These are phyloP conservation scores for Epizoanthus ramosus DNA, from an alignment of 92 coral and sea anemone species.

Conservation along the genomic window DNA sequence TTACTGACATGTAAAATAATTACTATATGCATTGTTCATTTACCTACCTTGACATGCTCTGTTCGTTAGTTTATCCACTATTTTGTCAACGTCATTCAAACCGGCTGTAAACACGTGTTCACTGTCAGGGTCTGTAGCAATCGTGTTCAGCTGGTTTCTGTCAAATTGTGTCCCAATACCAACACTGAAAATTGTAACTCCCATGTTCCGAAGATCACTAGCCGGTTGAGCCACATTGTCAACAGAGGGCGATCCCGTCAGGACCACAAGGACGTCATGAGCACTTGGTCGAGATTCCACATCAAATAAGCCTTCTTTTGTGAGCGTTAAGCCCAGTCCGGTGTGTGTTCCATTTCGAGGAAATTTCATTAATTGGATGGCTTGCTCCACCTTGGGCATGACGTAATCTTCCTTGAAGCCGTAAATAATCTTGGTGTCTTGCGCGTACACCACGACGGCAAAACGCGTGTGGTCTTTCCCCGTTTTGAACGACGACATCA, in stretches of 20 bases:
- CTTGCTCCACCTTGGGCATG: constrained; percentile 13
- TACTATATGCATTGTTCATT: too few species aligned
- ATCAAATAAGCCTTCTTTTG: constrained; percentile 13
- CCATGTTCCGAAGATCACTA: constrained; percentile 17
- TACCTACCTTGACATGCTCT: constrained; percentile 32
- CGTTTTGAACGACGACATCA: constrained; percentile 16
- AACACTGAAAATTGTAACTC: constrained; percentile 16
- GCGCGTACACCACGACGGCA: constrained; percentile 28
- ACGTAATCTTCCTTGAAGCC: constrained; percentile 25
- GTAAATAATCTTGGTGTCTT: constrained; percentile 18
- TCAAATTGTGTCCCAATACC: constrained; percentile 18
- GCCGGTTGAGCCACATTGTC: constrained; percentile 24
- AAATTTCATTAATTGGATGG: constrained; percentile 2
- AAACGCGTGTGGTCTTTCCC: constrained; percentile 28
- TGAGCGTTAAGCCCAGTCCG: constrained; percentile 25
- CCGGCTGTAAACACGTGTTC: constrained; percentile 16
- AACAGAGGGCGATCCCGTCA: constrained; percentile 5
- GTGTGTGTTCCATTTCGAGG: not conserved
- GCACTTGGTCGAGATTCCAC: not conserved
- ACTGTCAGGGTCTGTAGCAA: constrained; percentile 34
- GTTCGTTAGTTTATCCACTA: constrained; percentile 7
- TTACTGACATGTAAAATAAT: too few species aligned
- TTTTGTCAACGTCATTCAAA: not conserved
- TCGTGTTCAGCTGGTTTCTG: constrained; percentile 22
- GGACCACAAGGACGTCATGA: constrained; percentile 21